Evolutionary conservation across 2,797 vertebrate genomes (phyloP).

Genomic region (Spondyliosoma cantharus): DNA sequence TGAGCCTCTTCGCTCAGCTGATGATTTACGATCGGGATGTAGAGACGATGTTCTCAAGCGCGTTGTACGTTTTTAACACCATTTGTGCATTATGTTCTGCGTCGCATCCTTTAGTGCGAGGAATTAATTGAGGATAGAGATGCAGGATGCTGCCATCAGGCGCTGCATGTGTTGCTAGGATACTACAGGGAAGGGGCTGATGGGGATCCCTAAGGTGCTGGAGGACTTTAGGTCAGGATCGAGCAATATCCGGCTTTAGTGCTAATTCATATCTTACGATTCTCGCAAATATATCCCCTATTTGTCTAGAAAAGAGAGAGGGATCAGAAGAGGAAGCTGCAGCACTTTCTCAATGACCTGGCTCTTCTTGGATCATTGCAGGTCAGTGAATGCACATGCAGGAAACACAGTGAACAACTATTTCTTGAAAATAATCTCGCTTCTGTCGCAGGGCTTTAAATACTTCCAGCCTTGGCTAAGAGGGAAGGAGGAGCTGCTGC

Average conservation of each 20-base stretch:
- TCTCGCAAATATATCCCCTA: background rate
- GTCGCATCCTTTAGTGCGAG: background rate
- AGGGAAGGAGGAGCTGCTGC: slow-evolving; percentile 86
- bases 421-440: background rate
- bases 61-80: background rate
- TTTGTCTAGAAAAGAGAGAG: slow-evolving; percentile 75
- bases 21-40: too few relatives aligned
- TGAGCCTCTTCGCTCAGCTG: background rate
- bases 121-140: too few relatives aligned
- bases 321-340: slow-evolving; percentile 82
- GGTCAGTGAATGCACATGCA: slow-evolving; percentile 62
- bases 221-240: background rate
- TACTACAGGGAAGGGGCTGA: slow-evolving; percentile 55
- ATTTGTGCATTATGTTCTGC: too few relatives aligned
- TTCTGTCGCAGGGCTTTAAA: slow-evolving; percentile 81
- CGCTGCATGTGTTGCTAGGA: slow-evolving; percentile 76
- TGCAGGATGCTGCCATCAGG: slow-evolving; percentile 56
- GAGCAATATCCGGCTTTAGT: too few relatives aligned
- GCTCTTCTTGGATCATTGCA: slow-evolving; percentile 84
- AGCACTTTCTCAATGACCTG: slow-evolving; percentile 83
- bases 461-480: slow-evolving; percentile 89
- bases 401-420: background rate
- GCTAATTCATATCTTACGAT: background rate
- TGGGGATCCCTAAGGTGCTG: background rate
- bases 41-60: too few relatives aligned